Evolutionary conservation across 1,140 invertebrate genomes (phyloP).

Genomic region (Bombus cullumanus): DNA sequence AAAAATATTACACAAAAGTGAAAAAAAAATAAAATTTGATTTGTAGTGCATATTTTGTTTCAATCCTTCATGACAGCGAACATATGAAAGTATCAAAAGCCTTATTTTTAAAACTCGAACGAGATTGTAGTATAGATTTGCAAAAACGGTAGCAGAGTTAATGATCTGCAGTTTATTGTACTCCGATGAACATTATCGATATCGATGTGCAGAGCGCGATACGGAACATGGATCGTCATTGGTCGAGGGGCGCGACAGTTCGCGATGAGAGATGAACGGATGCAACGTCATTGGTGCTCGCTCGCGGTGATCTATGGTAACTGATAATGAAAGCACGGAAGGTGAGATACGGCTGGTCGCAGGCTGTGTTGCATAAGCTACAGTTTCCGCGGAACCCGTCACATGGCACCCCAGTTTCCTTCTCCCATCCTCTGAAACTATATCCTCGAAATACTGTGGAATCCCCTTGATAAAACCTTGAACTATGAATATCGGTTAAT

Average conservation of each 20-base stretch:
- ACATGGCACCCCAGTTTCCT: conserved; percentile 58
- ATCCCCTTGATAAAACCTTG: conserved; percentile 74
- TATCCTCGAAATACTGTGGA: conserved; percentile 71
- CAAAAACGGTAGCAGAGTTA: background rate
- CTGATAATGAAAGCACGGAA: conserved; percentile 81
- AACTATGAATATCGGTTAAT: conserved; percentile 78
- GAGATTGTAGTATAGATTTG: background rate
- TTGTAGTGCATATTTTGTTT: too few species aligned
- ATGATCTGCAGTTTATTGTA: background rate
- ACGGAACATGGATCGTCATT: background rate
- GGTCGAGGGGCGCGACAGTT: conserved; percentile 62
- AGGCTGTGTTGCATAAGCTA: conserved; percentile 65
- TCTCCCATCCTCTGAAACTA: conserved; percentile 65
- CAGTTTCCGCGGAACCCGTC: conserved; percentile 74
- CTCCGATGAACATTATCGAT: background rate
- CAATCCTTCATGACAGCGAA: too few species aligned
- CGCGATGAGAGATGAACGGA: conserved; percentile 80
- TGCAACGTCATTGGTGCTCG: conserved; percentile 74
- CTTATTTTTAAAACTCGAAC: background rate
- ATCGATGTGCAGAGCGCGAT: background rate
- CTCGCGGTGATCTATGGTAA: conserved; percentile 77
- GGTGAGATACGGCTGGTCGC: conserved; percentile 70
- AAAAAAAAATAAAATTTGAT: too few species aligned
- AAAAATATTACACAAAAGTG: too few species aligned
- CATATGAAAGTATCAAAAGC: background rate